A percentile compares a stretch with the other conserved stretches of the same genome.
Conservation (phyloP, 2,888 invertebrate species). For the Lithophane ornitopus region DNA sequence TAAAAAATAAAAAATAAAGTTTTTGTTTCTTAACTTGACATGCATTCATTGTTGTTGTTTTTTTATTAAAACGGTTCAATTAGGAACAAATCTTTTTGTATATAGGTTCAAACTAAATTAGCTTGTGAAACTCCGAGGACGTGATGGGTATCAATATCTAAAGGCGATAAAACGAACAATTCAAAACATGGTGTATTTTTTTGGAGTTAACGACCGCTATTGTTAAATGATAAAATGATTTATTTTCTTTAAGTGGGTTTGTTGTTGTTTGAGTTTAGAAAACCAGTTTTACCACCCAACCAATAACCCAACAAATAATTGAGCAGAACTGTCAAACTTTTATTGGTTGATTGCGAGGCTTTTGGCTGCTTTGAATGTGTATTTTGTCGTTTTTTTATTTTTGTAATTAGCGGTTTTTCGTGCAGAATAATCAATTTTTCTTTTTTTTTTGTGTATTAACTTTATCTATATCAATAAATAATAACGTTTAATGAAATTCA, state of each 20-base stretch:
- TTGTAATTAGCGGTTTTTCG: no score
- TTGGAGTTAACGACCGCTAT: background rate
- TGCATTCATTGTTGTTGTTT: background rate
- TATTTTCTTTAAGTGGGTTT: no score
- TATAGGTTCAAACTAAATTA: background rate
- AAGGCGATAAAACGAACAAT: background rate
- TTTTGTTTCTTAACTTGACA: background rate
- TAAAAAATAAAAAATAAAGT: background rate
- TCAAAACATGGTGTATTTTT: background rate
- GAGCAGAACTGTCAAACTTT: no score
- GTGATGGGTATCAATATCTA: background rate
- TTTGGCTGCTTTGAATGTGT: no score
- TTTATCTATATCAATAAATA: background rate
- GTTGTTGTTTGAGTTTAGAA: background rate
- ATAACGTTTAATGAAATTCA: no score
- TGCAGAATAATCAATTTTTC: no score
- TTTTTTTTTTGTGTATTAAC: background rate
- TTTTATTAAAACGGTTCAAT: background rate
- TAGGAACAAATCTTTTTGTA: background rate
- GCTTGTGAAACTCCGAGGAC: background rate
- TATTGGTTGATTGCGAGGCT: no score
- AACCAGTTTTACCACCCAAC: background rate
- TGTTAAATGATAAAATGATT: no score
- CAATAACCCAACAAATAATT: no score
- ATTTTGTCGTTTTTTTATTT: no score